phyloP scores from a whole-genome alignment of 1,140 invertebrate species.

The Hylaeus anthracinus region DNA sequence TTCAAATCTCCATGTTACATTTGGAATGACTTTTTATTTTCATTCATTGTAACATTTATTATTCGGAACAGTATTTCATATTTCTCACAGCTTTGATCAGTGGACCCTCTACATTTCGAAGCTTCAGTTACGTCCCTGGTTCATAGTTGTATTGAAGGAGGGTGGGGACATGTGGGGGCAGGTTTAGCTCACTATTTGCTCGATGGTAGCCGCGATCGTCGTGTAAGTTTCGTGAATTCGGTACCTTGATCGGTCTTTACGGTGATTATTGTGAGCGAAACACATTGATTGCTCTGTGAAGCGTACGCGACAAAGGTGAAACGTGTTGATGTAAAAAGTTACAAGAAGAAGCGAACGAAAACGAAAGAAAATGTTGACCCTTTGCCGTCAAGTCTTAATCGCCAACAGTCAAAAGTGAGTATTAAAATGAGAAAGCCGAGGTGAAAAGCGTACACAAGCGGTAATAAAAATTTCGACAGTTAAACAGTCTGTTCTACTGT shows the following conservation, averaged over 20 bases:
- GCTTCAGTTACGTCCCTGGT: slow-evolving; percentile 41
- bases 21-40: neutral
- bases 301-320: neutral
- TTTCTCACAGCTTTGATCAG: neutral
- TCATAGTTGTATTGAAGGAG: slow-evolving; percentile 38
- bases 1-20: neutral
- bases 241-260: neutral
- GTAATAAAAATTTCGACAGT: neutral
- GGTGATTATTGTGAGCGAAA: neutral
- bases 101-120: neutral
- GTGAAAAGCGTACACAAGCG: too few relatives aligned
- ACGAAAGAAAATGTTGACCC: slow-evolving; percentile 61
- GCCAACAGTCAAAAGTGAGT: slow-evolving; percentile 72
- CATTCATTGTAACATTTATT: neutral
- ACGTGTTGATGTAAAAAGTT: slow-evolving; percentile 23
- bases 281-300: neutral
- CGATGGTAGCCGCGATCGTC: slow-evolving; percentile 50
- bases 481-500: too few relatives aligned
- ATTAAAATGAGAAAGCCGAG: neutral
- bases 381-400: slow-evolving; percentile 68
- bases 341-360: slow-evolving; percentile 3
- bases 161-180: slow-evolving; percentile 46
- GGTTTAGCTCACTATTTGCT: slow-evolving; percentile 47
- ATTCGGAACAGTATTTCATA: neutral
- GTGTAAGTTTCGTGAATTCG: slow-evolving; percentile 47